Conservation (phyloP, 2,113 vertebrate genomes). For the Nesogale talazaci region DNA sequence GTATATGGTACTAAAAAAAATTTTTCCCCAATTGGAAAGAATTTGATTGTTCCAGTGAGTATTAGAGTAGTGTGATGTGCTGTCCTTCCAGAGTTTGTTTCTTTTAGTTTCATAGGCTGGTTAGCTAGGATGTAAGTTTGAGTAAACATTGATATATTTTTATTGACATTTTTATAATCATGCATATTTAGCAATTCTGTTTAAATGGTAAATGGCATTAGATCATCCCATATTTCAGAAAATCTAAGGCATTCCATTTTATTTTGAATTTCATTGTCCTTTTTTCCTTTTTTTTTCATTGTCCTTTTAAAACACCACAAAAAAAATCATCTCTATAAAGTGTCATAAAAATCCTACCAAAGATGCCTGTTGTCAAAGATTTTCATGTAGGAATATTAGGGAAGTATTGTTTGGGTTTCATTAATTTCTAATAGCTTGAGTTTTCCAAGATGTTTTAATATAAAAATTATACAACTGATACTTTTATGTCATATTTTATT, state of each 20-base stretch:
- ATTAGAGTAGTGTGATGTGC: slow-evolving; percentile 21
- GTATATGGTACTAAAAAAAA: not conserved
- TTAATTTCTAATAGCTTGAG: slow-evolving; percentile 61
- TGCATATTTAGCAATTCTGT: not conserved
- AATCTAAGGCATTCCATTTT: slow-evolving; percentile 35
- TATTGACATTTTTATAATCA: slow-evolving; percentile 10
- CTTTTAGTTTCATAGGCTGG: slow-evolving; percentile 13
- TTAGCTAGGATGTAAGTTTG: slow-evolving; percentile 3
- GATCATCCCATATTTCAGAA: slow-evolving; percentile 2
- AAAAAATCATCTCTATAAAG: slow-evolving; percentile 49
- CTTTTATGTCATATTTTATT: slow-evolving; percentile 28
- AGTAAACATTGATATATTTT: slow-evolving; percentile 40
- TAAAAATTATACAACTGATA: slow-evolving; percentile 52
- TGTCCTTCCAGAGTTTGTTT: slow-evolving; percentile 41
- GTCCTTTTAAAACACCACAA: slow-evolving; percentile 53
- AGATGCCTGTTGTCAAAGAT: slow-evolving; percentile 66
- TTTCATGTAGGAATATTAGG: slow-evolving; percentile 46
- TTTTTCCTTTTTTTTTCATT: slow-evolving; percentile 60
- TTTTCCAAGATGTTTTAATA: slow-evolving; percentile 72
- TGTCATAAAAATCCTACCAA: slow-evolving; percentile 59
- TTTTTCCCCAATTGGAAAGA: slow-evolving; percentile 30
- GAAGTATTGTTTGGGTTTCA: slow-evolving; percentile 40
- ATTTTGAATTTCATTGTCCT: slow-evolving; percentile 32
- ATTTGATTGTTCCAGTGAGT: slow-evolving; percentile 28
- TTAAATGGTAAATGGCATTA: not conserved